Percentiles rank a stretch among this genome's conserved stretches.
These are phyloP conservation scores for Diabrotica virgifera DNA, from an alignment of 1,140 invertebrate genomes.

Conservation along the genomic window DNA sequence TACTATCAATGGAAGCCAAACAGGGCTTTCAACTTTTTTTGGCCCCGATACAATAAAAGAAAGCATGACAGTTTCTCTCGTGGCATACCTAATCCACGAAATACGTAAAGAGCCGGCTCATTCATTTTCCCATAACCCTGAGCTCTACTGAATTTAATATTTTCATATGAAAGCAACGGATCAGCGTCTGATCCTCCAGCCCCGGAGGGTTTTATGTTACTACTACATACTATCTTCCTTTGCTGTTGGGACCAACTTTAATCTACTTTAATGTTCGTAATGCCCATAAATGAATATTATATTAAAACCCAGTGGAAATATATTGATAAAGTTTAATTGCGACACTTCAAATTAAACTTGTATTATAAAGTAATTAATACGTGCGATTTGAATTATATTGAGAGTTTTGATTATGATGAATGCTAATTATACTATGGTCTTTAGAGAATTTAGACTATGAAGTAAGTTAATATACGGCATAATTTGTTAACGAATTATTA, in stretches of 20 bases:
- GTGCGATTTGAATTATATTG: no score
- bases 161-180: slow-evolving; percentile 20
- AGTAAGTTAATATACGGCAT: no score
- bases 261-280: slow-evolving; percentile 17
- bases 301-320: slow-evolving; percentile 12
- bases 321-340: slow-evolving; percentile 19
- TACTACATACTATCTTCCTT: slow-evolving; percentile 16
- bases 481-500: no score
- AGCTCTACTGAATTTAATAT: slow-evolving; percentile 10
- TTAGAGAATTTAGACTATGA: no score
- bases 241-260: slow-evolving; percentile 13
- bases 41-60: background rate
- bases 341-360: background rate
- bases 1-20: no score
- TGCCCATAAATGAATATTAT: slow-evolving; percentile 14
- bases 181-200: slow-evolving; percentile 11
- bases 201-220: slow-evolving; percentile 17
- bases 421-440: no score
- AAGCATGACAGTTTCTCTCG: background rate
- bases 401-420: no score
- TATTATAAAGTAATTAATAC: background rate
- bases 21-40: background rate
- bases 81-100: background rate
- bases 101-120: slow-evolving; percentile 12
- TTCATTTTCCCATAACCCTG: slow-evolving; percentile 13